Evolutionary conservation across 2,797 vertebrate species (phyloP).

Genomic region (Anguilla anguilla): DNA sequence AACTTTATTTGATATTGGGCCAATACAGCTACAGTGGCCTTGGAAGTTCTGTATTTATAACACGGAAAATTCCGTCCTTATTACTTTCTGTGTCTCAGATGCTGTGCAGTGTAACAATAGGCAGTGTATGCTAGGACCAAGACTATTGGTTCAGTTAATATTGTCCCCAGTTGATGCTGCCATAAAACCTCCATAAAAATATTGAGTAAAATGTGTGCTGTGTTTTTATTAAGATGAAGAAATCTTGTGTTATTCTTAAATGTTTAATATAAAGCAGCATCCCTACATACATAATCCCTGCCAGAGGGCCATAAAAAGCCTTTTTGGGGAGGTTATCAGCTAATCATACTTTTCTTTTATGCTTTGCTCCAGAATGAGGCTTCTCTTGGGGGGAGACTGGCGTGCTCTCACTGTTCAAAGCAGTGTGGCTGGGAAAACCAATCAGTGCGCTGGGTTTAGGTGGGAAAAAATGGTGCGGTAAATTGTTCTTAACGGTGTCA

Average conservation of each 20-base stretch:
- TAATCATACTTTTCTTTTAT: neutral
- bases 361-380: neutral
- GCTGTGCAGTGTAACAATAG: neutral
- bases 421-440: neutral
- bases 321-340: neutral
- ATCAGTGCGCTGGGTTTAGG: neutral
- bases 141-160: neutral
- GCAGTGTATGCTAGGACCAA: neutral
- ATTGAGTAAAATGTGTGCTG: neutral
- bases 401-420: neutral
- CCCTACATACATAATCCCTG: neutral
- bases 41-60: neutral
- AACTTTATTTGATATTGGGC: neutral
- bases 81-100: neutral
- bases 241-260: neutral
- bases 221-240: neutral
- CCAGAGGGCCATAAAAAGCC: too few species aligned
- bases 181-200: neutral
- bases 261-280: neutral
- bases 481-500: slow-evolving; percentile 17
- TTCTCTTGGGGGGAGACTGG: neutral
- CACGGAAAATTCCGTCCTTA: neutral
- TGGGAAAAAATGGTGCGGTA: neutral
- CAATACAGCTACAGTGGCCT: neutral
- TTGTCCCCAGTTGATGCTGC: neutral